Evolutionary conservation across 2,797 vertebrate genomes (phyloP).

Genomic region (Enteromius mattozi): DNA sequence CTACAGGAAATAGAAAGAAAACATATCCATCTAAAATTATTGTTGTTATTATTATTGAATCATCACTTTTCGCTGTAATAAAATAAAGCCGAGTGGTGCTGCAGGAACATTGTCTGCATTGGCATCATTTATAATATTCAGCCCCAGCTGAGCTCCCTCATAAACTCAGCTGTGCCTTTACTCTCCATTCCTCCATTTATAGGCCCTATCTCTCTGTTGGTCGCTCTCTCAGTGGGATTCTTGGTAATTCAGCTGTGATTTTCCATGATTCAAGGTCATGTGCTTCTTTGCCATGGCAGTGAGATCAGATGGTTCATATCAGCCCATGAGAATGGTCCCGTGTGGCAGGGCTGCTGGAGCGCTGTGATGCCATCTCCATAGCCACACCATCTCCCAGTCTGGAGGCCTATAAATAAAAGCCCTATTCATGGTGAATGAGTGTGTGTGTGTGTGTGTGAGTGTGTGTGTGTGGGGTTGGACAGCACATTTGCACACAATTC

Average conservation of each 20-base stretch:
- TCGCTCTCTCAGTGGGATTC: neutral
- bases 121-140: constrained; percentile 31
- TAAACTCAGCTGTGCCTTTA: constrained; percentile 25
- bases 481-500: constrained; percentile 45
- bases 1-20: neutral
- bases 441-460: neutral
- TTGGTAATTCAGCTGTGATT: constrained; percentile 34
- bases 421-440: constrained; percentile 25
- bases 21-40: constrained; percentile 15
- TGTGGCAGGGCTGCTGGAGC: constrained; percentile 14
- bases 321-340: neutral
- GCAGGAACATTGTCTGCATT: neutral
- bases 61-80: constrained; percentile 9
- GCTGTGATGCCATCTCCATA: constrained; percentile 39
- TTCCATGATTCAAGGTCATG: constrained; percentile 34
- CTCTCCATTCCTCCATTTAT: neutral
- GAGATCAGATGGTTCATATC: constrained; percentile 37
- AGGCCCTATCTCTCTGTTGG: neutral
- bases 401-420: constrained; percentile 40
- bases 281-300: neutral
- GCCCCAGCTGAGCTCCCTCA: constrained; percentile 23
- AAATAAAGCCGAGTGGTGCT: constrained; percentile 6
- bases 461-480: neutral
- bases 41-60: constrained; percentile 15
- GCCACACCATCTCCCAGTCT: neutral